Evolutionary conservation across 2,888 invertebrate genomes (phyloP).

Genomic region (Periphyllus acericola): DNA sequence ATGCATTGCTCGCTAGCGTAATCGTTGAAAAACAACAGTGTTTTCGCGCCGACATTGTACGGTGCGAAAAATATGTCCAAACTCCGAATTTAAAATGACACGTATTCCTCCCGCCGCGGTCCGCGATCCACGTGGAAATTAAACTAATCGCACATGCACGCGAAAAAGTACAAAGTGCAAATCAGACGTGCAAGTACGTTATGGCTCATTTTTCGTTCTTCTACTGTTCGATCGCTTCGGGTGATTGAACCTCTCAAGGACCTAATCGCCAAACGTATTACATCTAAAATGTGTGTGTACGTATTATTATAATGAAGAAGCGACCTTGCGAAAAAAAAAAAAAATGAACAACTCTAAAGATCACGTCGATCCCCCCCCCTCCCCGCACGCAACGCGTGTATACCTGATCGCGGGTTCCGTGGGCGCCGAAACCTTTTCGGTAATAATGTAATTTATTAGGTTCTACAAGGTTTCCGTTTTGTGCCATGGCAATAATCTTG

Average conservation of each 20-base stretch:
- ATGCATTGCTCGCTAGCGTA: too few relatives aligned
- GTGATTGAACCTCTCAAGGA: slow-evolving; percentile 61
- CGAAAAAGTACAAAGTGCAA: slow-evolving; percentile 22
- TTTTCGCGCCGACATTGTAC: not conserved
- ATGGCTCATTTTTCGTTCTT: slow-evolving; percentile 8
- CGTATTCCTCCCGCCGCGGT: too few relatives aligned
- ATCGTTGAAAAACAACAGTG: slow-evolving; percentile 3
- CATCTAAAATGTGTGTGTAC: not conserved
- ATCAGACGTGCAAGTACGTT: not conserved
- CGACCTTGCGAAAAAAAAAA: slow-evolving; percentile 51
- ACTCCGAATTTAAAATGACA: too few relatives aligned
- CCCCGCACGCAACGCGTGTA: not conserved
- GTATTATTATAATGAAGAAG: slow-evolving; percentile 46
- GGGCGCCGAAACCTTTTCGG: slow-evolving; percentile 51
- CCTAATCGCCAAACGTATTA: slow-evolving; percentile 29
- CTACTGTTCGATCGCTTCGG: not conserved
- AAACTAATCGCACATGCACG: not conserved
- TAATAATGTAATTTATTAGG: slow-evolving; percentile 35
- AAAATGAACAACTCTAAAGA: slow-evolving; percentile 32
- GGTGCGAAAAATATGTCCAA: too few relatives aligned
- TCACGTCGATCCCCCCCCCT: slow-evolving; percentile 26
- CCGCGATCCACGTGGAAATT: too few relatives aligned
- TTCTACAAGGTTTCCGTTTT: slow-evolving; percentile 41
- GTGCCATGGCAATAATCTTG: slow-evolving; percentile 40
- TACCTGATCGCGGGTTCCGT: not conserved